phyloP scores from a whole-genome alignment of 2,797 vertebrate species.

The Adelosebastes latens region DNA sequence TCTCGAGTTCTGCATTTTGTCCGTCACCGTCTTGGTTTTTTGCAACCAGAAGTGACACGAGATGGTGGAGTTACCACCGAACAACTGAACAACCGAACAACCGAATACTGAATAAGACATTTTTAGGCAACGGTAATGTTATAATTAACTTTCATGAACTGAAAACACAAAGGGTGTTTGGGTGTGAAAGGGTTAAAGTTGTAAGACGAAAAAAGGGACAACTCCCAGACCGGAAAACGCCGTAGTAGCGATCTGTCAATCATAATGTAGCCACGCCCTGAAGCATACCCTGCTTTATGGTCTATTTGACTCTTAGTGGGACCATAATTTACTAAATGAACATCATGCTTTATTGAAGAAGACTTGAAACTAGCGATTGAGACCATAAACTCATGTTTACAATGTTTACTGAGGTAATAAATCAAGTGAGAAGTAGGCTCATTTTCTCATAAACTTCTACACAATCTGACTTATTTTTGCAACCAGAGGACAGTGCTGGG shows the following conservation, averaged over 20 bases:
- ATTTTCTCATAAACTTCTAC: too few relatives aligned
- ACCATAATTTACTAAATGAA: too few relatives aligned
- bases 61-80: not conserved
- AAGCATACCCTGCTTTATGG: not conserved
- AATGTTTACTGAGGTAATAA: too few relatives aligned
- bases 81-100: not conserved
- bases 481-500: not conserved
- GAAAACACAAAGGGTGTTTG: too few relatives aligned
- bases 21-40: not conserved
- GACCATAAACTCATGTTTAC: not conserved
- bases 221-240: not conserved
- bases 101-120: not conserved
- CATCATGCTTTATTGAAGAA: too few relatives aligned
- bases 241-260: not conserved
- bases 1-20: not conserved
- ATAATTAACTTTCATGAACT: not conserved
- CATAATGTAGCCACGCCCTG: not conserved
- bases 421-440: too few relatives aligned
- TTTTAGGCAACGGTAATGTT: not conserved
- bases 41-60: not conserved
- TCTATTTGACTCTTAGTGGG: too few relatives aligned
- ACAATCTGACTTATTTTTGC: too few relatives aligned
- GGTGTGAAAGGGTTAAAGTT: not conserved
- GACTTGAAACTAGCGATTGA: too few relatives aligned
- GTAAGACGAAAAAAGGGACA: too few relatives aligned